These are phyloP conservation scores for Dendrocopos noguchii DNA, from an alignment of 2,113 vertebrate species.

Conservation along the genomic window DNA sequence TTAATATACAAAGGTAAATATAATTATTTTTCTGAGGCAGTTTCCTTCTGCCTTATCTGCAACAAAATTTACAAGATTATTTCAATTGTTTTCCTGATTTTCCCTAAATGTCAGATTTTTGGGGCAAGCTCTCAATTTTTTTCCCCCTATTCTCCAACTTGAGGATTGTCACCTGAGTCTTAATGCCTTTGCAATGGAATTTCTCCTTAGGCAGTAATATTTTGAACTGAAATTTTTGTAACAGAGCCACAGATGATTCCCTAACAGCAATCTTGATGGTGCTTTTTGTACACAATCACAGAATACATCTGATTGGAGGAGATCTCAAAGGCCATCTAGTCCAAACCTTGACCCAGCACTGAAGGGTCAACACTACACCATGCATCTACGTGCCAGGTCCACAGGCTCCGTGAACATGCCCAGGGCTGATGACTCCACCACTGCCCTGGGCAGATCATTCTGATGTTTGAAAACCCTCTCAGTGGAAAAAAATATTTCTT, in stretches of 20 bases:
- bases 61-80: neutral
- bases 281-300: neutral
- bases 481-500: too few species aligned
- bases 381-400: too few species aligned
- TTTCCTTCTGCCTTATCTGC: neutral
- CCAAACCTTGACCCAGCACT: too few species aligned
- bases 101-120: neutral
- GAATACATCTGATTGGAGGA: too few species aligned
- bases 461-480: too few species aligned
- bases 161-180: neutral
- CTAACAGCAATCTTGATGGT: slow-evolving; percentile 23
- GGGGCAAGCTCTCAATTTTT: neutral
- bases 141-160: neutral
- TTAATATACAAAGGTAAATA: neutral
- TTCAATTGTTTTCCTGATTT: neutral
- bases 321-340: too few species aligned
- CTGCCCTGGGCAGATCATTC: too few species aligned
- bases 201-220: slow-evolving; percentile 34
- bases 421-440: too few species aligned
- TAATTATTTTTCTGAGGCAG: neutral
- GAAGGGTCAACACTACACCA: too few species aligned
- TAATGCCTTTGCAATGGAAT: neutral
- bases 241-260: too few species aligned
- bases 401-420: too few species aligned
- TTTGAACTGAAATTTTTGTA: slow-evolving; percentile 26